These are phyloP conservation scores for Ephydatia muelleri DNA, from an alignment of 37 sponge, comb jelly and placozoan species.

Conservation along the genomic window DNA sequence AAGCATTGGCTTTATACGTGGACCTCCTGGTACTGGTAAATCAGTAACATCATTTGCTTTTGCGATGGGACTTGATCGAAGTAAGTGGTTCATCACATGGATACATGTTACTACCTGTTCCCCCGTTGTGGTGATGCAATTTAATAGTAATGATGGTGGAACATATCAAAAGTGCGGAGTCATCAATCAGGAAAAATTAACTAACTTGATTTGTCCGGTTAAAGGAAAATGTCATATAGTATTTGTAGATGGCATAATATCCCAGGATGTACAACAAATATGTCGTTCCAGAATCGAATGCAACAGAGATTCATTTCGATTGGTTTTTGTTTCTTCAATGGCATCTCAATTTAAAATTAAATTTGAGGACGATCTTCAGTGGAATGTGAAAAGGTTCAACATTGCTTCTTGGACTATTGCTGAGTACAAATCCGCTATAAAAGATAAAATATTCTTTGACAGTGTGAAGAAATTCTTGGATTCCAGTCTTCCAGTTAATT, in stretches of 20 bases:
- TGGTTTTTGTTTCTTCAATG: not conserved
- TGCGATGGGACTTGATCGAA: not conserved
- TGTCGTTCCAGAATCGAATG: not conserved
- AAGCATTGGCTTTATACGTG: not conserved
- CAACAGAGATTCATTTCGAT: not conserved
- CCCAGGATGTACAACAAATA: not conserved
- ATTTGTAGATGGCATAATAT: not conserved
- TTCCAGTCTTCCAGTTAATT: not conserved
- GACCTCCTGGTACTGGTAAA: not conserved
- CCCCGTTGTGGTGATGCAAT: not conserved
- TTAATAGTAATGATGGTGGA: not conserved
- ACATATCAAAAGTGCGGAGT: not conserved
- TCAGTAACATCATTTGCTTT: not conserved
- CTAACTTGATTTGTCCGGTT: not conserved
- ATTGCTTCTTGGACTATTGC: not conserved
- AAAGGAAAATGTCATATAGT: not conserved
- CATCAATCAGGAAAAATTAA: not conserved
- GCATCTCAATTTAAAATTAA: not conserved
- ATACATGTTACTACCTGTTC: too few relatives aligned
- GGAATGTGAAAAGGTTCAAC: not conserved
- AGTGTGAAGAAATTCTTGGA: not conserved
- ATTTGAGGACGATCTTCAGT: not conserved
- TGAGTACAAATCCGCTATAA: not conserved
- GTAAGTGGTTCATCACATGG: not conserved
- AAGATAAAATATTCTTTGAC: not conserved